Percentiles rank a stretch among this genome's conserved stretches.
These are phyloP conservation scores for Grallaria varia DNA, from an alignment of 2,113 vertebrate species.

Conservation along the genomic window DNA sequence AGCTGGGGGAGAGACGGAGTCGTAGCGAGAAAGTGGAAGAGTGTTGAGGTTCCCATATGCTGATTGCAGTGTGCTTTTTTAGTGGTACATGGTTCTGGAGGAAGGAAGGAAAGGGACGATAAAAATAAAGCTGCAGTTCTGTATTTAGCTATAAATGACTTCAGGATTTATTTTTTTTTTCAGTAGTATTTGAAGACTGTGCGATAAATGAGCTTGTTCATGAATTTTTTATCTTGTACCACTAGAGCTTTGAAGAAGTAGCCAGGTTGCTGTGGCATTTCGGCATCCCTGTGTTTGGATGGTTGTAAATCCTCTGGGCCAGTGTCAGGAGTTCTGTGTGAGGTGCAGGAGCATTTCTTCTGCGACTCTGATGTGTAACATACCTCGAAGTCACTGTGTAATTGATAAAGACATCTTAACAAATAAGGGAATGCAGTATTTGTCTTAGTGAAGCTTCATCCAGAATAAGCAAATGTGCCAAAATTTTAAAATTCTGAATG, in stretches of 20 bases:
- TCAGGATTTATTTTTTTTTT: neutral
- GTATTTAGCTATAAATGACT: conserved; percentile 44
- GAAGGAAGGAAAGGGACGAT: conserved; percentile 30
- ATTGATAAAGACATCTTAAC: neutral
- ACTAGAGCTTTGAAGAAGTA: neutral
- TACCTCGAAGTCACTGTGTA: neutral
- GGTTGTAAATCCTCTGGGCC: neutral
- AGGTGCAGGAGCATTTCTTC: neutral
- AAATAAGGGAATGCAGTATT: neutral
- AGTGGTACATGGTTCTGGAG: conserved; percentile 30
- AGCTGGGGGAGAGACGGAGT: neutral
- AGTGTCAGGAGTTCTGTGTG: neutral
- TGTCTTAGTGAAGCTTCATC: neutral
- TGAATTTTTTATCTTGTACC: conserved; percentile 9
- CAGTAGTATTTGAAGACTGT: conserved; percentile 33
- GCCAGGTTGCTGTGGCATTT: neutral
- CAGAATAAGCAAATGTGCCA: neutral
- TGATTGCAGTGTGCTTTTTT: neutral
- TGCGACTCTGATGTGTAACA: fast-evolving
- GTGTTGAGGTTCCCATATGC: conserved; percentile 44
- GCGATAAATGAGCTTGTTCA: conserved; percentile 49
- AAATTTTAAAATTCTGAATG: neutral
- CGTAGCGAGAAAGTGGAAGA: neutral
- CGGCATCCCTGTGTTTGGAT: neutral
- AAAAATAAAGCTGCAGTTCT: conserved; percentile 54